Percentiles rank a stretch among this genome's conserved stretches.
These are phyloP conservation scores for Hyaena hyaena DNA, from an alignment of 2,113 vertebrate species.

Conservation along the genomic window DNA sequence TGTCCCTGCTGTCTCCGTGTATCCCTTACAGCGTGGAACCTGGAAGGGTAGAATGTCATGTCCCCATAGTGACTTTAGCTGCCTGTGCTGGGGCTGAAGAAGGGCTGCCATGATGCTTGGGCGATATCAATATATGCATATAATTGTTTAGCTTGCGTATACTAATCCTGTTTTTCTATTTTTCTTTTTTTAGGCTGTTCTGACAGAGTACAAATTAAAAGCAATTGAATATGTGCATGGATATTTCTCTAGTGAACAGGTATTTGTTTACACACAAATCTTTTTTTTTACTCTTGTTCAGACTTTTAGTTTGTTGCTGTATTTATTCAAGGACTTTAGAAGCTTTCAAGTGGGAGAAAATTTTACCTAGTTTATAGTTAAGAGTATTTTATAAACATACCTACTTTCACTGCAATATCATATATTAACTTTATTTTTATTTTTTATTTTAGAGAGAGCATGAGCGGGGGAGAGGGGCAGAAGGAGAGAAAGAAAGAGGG, in stretches of 20 bases:
- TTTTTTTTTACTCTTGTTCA: neutral
- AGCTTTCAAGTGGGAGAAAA: neutral
- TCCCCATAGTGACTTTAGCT: neutral
- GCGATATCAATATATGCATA: neutral
- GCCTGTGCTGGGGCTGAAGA: neutral
- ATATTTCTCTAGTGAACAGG: slow-evolving; percentile 99
- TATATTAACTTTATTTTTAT: neutral
- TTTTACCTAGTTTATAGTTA: neutral
- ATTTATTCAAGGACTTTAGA: neutral
- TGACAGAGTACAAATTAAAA: slow-evolving; percentile 97
- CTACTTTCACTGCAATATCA: neutral
- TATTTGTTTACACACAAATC: slow-evolving; percentile 77
- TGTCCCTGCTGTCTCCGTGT: neutral
- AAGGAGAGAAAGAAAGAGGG: no score
- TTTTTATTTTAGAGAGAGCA: no score
- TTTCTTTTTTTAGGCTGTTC: slow-evolving; percentile 91
- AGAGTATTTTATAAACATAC: neutral
- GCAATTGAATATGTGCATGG: slow-evolving; percentile 98
- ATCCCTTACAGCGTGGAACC: neutral
- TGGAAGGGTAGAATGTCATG: neutral
- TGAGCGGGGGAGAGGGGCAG: no score
- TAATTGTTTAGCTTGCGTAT: neutral
- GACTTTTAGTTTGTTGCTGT: slow-evolving; percentile 4
- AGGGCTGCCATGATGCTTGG: neutral
- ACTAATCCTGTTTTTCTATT: neutral